These are phyloP conservation scores for Nicator chloris DNA, from an alignment of 2,113 vertebrate genomes.

Conservation along the genomic window DNA sequence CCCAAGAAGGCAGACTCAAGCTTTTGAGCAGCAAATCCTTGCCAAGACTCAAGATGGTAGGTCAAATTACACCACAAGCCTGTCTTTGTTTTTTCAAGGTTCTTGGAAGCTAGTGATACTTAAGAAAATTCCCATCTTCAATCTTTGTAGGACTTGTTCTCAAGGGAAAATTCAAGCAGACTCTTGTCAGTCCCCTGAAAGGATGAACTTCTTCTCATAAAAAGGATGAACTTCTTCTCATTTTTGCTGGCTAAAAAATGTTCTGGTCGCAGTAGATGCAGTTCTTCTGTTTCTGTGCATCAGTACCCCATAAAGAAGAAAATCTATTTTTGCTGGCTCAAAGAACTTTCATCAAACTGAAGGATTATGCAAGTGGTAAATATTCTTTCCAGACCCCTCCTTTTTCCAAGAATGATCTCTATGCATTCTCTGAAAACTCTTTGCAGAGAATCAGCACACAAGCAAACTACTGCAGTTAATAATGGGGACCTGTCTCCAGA, in stretches of 20 bases:
- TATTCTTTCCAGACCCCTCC: neutral
- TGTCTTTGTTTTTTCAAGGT: neutral
- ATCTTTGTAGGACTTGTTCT: neutral
- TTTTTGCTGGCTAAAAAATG: neutral
- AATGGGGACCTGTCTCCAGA: neutral
- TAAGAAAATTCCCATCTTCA: neutral
- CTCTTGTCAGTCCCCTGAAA: neutral
- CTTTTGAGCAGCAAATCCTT: neutral
- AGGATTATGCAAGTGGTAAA: neutral
- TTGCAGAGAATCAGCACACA: neutral
- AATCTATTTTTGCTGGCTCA: neutral
- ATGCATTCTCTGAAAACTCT: neutral
- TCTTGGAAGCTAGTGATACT: neutral
- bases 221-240: neutral
- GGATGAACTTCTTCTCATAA: neutral
- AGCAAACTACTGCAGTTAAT: neutral
- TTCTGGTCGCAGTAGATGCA: neutral
- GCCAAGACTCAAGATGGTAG: neutral
- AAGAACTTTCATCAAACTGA: neutral
- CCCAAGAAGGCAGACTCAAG: neutral
- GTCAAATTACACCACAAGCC: neutral
- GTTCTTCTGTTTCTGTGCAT: neutral
- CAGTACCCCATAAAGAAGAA: neutral
- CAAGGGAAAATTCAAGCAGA: neutral
- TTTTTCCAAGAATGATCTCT: neutral